Evolutionary conservation across 1,140 invertebrate species (phyloP).

Genomic region (Stenopsyche tienmushanensis): DNA sequence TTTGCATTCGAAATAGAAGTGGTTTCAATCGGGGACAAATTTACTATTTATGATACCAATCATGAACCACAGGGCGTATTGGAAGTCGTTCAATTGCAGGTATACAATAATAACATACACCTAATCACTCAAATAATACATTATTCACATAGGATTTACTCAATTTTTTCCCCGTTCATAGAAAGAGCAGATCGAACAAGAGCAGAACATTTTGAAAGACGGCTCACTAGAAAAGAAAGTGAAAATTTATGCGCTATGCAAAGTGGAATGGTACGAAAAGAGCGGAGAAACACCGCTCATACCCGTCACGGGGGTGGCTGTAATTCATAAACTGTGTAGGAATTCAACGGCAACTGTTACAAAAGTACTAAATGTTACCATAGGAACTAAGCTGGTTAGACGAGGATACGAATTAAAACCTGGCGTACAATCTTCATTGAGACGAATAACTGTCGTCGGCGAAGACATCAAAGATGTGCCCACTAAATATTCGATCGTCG

Average conservation of each 20-base stretch:
- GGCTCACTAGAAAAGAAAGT: constrained; percentile 64
- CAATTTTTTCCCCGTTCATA: constrained; percentile 40
- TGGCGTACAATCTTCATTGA: constrained; percentile 61
- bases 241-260: constrained; percentile 62
- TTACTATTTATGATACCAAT: constrained; percentile 66
- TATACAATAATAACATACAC: constrained; percentile 42
- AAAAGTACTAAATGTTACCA: constrained; percentile 60
- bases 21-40: constrained; percentile 68
- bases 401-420: constrained; percentile 63
- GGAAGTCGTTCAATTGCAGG: constrained; percentile 63
- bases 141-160: constrained; percentile 35
- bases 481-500: constrained; percentile 66
- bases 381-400: constrained; percentile 59
- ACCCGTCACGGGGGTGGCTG: constrained; percentile 59
- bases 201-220: constrained; percentile 52
- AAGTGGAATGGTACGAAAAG: constrained; percentile 67
- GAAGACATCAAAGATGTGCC: constrained; percentile 64
- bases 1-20: constrained; percentile 72
- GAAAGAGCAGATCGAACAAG: constrained; percentile 54
- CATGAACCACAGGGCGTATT: constrained; percentile 63
- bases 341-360: constrained; percentile 53
- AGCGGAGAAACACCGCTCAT: constrained; percentile 59
- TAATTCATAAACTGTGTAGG: constrained; percentile 54
- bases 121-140: constrained; percentile 16
- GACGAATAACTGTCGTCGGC: constrained; percentile 62